Evolutionary conservation across 2,797 vertebrate genomes (phyloP).

Genomic region (Apogon talboti): DNA sequence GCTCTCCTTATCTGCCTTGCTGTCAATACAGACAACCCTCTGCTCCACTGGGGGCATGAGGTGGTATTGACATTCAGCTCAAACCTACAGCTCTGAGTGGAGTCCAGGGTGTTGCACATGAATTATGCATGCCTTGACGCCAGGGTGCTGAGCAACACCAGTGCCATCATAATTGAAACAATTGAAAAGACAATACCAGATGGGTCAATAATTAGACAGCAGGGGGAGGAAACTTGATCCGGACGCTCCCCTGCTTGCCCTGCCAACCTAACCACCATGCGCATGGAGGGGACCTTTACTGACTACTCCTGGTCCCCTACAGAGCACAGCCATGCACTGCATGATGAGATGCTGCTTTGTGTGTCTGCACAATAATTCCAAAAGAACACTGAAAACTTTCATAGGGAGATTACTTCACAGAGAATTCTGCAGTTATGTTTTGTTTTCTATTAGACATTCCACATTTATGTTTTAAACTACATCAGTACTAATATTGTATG

Average conservation of each 20-base stretch:
- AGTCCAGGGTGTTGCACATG: conserved; percentile 82
- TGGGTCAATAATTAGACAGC: conserved; percentile 87
- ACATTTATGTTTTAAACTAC: conserved; percentile 1
- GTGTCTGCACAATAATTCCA: conserved; percentile 19
- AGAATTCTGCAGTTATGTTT: conserved; percentile 10
- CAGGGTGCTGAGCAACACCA: conserved; percentile 84
- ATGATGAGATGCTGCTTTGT: conserved; percentile 19
- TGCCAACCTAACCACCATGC: conserved; percentile 58
- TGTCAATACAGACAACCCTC: conserved; percentile 80
- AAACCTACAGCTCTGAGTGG: conserved; percentile 81
- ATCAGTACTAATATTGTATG: too few species aligned
- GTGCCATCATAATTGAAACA: conserved; percentile 88
- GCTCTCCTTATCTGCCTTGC: conserved; percentile 70
- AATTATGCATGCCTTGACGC: conserved; percentile 86
- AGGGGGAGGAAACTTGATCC: conserved; percentile 81
- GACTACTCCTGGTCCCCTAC: conserved; percentile 54
- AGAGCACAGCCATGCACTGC: conserved; percentile 49
- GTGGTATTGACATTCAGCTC: conserved; percentile 87
- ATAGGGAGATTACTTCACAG: conserved; percentile 17
- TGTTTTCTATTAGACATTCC: conserved; percentile 30
- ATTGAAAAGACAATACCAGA: conserved; percentile 88
- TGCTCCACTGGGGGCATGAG: conserved; percentile 72
- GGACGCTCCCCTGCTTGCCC: conserved; percentile 73
- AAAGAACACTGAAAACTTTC: conserved; percentile 23
- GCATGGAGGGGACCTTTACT: conserved; percentile 72